Evolutionary conservation across 2,113 vertebrate genomes (phyloP).

Genomic region (Mustelus asterias): DNA sequence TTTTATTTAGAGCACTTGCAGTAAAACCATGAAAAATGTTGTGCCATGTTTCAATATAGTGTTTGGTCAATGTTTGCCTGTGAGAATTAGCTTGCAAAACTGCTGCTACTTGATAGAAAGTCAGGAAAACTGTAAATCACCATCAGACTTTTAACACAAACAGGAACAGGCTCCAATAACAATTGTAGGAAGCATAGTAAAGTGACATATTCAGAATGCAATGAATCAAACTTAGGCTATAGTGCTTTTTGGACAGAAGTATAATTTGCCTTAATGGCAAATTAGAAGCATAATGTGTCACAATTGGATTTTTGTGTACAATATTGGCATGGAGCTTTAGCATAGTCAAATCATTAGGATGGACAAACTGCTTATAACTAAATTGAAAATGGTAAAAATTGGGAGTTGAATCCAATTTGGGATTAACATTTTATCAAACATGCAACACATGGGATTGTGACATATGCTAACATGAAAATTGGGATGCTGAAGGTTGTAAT

Average conservation of each 20-base stretch:
- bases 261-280: background rate
- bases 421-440: background rate
- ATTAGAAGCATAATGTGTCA: background rate
- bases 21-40: background rate
- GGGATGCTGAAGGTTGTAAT: background rate
- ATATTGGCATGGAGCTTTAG: background rate
- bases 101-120: conserved; percentile 44
- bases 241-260: background rate
- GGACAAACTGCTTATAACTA: background rate
- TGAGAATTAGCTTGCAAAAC: conserved; percentile 43
- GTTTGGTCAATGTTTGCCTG: background rate
- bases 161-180: conserved; percentile 52
- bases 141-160: conserved; percentile 47
- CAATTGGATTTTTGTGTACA: too few relatives aligned
- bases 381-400: background rate
- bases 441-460: background rate
- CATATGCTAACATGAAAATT: background rate
- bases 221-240: background rate
- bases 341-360: background rate
- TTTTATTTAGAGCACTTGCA: background rate
- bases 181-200: conserved; percentile 56
- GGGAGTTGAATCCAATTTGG: background rate
- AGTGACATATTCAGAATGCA: conserved; percentile 47
- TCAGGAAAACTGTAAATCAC: conserved; percentile 45
- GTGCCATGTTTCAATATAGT: background rate